Evolutionary conservation across 2,797 vertebrate species (phyloP).

Genomic region (Lagodon rhomboides): DNA sequence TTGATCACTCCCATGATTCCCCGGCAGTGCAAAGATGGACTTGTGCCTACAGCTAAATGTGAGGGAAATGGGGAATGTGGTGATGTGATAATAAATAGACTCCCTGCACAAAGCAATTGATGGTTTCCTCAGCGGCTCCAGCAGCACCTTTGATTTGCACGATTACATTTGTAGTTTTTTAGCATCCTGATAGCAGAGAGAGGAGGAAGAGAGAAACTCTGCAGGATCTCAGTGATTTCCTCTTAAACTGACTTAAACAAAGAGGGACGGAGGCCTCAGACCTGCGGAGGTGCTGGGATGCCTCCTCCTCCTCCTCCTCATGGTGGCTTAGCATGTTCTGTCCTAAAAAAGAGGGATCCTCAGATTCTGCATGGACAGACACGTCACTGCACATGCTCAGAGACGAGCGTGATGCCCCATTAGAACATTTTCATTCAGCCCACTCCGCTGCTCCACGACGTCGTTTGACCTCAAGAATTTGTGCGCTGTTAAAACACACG

Average conservation of each 20-base stretch:
- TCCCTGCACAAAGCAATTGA: slow-evolving; percentile 60
- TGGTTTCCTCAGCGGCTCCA: slow-evolving; percentile 39
- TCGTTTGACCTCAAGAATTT: slow-evolving; percentile 37
- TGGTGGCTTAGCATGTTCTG: slow-evolving; percentile 26
- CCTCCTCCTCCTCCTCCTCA: background rate
- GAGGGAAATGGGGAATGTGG: slow-evolving; percentile 53
- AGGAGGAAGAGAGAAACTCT: background rate
- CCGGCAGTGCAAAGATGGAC: slow-evolving; percentile 61
- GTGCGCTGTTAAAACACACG: background rate
- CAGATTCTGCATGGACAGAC: slow-evolving; percentile 57
- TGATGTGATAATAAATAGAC: slow-evolving; percentile 73
- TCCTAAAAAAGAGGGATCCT: slow-evolving; percentile 15
- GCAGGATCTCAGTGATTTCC: slow-evolving; percentile 18
- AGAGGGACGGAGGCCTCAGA: slow-evolving; percentile 1
- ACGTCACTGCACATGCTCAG: slow-evolving; percentile 54
- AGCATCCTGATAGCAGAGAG: slow-evolving; percentile 29
- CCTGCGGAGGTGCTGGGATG: slow-evolving; percentile 51
- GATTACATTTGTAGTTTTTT: slow-evolving; percentile 55
- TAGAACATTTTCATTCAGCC: slow-evolving; percentile 42
- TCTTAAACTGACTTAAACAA: background rate
- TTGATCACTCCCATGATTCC: slow-evolving; percentile 73
- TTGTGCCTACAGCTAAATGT: slow-evolving; percentile 57
- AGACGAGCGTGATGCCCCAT: slow-evolving; percentile 50
- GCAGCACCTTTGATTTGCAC: slow-evolving; percentile 49
- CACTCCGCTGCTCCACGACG: background rate